A percentile compares a stretch with the other conserved stretches of the same genome.
Evolutionary conservation across 2,797 vertebrate genomes (phyloP).

Genomic region (Esox lucius): DNA sequence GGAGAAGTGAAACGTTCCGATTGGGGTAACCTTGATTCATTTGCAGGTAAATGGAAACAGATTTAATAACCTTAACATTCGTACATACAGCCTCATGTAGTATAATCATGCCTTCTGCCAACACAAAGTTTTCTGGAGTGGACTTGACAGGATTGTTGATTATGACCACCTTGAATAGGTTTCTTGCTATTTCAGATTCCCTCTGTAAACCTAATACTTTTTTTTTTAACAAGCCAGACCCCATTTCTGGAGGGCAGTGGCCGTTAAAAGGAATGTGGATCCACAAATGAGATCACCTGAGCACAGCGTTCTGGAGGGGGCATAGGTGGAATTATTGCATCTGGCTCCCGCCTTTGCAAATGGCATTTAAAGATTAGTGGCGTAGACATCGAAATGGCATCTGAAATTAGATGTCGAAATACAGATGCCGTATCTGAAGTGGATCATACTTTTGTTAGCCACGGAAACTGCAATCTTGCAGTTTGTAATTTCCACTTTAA

Average conservation of each 20-base stretch:
- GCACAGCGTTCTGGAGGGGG: conserved; percentile 38
- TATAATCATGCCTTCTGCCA: conserved; percentile 25
- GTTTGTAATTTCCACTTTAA: too few relatives aligned
- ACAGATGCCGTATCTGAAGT: background rate
- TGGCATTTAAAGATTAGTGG: conserved; percentile 39
- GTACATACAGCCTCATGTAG: conserved; percentile 10
- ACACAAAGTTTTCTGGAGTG: conserved; percentile 7
- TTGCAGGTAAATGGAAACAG: background rate
- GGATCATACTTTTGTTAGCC: background rate
- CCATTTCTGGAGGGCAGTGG: conserved; percentile 43
- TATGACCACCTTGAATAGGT: conserved; percentile 19
- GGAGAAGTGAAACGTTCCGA: background rate
- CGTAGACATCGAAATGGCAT: conserved; percentile 29
- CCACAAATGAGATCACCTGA: conserved; percentile 56
- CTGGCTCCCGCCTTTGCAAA: conserved; percentile 41
- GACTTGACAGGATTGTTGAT: conserved; percentile 18
- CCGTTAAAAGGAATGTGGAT: conserved; percentile 53
- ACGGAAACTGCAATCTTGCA: too few relatives aligned
- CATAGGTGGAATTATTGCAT: conserved; percentile 36
- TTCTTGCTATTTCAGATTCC: conserved; percentile 40
- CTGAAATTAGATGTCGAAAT: conserved; percentile 19
- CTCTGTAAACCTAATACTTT: conserved; percentile 39
- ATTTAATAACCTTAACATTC: conserved; percentile 21
- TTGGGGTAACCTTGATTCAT: background rate
- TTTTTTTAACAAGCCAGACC: conserved; percentile 40